Evolutionary conservation across 2,113 vertebrate genomes (phyloP).

Genomic region (Struthidea cinerea): DNA sequence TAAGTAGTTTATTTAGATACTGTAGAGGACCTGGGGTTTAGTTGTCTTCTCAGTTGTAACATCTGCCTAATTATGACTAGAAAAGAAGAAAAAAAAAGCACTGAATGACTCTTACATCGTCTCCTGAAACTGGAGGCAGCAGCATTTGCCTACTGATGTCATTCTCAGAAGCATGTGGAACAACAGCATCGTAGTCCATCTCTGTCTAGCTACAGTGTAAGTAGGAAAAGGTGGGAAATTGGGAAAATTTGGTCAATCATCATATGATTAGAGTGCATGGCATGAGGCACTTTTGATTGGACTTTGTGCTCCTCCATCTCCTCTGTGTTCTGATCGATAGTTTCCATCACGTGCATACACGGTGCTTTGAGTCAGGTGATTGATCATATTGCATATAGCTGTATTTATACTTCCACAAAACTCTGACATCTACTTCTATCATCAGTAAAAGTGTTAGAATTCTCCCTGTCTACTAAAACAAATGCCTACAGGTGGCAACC

Average conservation of each 20-base stretch:
- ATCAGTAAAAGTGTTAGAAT: background rate
- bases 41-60: background rate
- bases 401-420: background rate
- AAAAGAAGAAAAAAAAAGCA: background rate
- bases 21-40: background rate
- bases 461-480: background rate
- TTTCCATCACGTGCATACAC: background rate
- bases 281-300: background rate
- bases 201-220: background rate
- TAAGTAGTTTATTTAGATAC: background rate
- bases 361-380: background rate
- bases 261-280: background rate
- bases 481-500: background rate
- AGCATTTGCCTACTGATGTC: background rate
- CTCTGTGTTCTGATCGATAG: background rate
- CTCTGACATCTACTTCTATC: background rate
- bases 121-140: background rate
- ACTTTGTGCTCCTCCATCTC: background rate
- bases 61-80: background rate
- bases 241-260: background rate
- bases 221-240: background rate
- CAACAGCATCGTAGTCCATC: fast-evolving
- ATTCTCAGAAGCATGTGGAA: background rate
- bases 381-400: background rate
- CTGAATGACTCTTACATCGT: background rate